Evolutionary conservation across 2,113 vertebrate genomes (phyloP), one percentile per base, ranked within the genome.

Genomic region (Tupaia tana): DNA sequence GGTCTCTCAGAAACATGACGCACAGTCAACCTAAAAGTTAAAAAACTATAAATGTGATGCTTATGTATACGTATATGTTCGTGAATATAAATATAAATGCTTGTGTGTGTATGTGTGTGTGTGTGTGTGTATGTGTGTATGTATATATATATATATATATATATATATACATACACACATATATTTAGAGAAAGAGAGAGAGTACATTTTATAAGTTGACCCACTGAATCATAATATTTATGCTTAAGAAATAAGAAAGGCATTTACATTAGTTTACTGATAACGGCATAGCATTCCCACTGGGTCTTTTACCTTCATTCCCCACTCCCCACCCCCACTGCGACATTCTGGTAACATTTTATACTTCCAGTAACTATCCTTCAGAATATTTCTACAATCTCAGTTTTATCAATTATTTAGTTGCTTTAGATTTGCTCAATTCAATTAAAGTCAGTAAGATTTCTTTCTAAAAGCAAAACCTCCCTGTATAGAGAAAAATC

Each of bases 351-450:
- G 19, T 86, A 81, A 81, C 34, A 88, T 79, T 79, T 89, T 74
- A 74, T 85, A 43, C 9, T 94, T 81, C n/a, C 25, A 67, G 78
- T 93, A 91, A 89, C 24, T 89, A 27, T 67, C 31, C 81, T 85
- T 96, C 77, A 91, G 64, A 92, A 95, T 90, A 14, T 25, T 95
- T 97, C 92, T 82, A 58, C 34, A 91, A 19, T 12, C 7, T 43
- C 16, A 91, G 67, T 91, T 79, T 82, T 86, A 77, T 70, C 11
- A 96, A 86, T 85, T 73, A 89, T 86, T 96, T 67, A 88, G 3
- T n/a, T 61, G 59, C 4, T 16, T 95, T 7, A 70, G 1, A 85
- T 93, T 96, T 96, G 29, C 89, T 82, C 89, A 92, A 34, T 89
- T 81, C 79, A 95, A 70, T 75, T 74, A 69, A 75, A 95, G 29